These are phyloP conservation scores for Petrocephalus zakoni DNA, from an alignment of 2,113 vertebrate species.

Conservation along the genomic window DNA sequence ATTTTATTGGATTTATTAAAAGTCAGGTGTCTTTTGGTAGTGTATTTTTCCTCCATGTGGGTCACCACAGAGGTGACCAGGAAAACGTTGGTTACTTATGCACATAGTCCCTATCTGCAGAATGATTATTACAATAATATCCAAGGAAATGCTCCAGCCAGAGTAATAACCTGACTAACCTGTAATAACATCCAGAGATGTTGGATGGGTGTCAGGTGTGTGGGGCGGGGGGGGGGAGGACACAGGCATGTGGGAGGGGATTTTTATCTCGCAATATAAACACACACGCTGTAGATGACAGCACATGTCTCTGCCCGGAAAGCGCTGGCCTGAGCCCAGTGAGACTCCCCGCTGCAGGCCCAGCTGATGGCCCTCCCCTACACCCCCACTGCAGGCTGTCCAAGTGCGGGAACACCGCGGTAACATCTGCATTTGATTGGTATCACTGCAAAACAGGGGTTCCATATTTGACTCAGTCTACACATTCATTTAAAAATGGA, in stretches of 20 bases:
- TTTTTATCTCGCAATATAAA: no score
- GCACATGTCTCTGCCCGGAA: background rate
- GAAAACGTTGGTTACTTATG: background rate
- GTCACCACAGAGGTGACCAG: background rate
- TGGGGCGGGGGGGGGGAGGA: background rate
- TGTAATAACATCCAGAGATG: no score
- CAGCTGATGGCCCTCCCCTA: background rate
- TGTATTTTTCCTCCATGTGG: background rate
- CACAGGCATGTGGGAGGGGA: no score
- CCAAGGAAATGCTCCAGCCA: background rate
- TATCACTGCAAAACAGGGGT: background rate
- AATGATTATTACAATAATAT: background rate
- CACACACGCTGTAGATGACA: no score
- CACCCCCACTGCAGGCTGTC: background rate
- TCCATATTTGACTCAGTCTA: background rate
- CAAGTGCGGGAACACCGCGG: background rate
- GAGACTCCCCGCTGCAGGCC: background rate
- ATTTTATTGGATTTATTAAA: background rate
- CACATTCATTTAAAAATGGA: background rate
- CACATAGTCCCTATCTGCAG: background rate
- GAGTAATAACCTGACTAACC: no score
- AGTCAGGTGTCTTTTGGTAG: background rate
- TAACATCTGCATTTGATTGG: background rate
- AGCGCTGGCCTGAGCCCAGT: background rate
- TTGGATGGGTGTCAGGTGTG: no score